These are phyloP conservation scores for Cephus sareptanus DNA, from an alignment of 2,888 invertebrate species.

Conservation along the genomic window DNA sequence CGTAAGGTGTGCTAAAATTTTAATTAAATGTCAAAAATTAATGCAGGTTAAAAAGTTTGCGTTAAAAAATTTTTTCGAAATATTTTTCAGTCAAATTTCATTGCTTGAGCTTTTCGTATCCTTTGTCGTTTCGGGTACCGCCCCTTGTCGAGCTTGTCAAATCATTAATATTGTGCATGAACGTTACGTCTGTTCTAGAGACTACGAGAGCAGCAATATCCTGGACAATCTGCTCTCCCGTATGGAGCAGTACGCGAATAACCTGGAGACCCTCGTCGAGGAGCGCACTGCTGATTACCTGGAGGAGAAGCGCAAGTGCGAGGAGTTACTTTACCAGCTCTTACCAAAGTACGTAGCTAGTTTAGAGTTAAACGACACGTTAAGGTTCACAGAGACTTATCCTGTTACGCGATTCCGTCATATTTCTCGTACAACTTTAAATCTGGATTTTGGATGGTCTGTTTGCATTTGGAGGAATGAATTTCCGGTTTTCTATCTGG, in stretches of 20 bases:
- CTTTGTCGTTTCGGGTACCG: no score
- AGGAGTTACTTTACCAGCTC: constrained; percentile 95
- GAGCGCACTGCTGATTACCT: constrained; percentile 97
- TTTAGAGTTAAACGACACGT: neutral
- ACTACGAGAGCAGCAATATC: constrained; percentile 92
- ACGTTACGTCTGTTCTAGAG: constrained; percentile 68
- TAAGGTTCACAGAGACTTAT: neutral
- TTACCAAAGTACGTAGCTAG: constrained; percentile 83
- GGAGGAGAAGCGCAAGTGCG: constrained; percentile 98
- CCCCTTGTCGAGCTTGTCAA: neutral
- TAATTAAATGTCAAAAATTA: no score
- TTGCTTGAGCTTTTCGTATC: neutral
- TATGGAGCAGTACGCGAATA: constrained; percentile 99
- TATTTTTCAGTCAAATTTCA: no score
- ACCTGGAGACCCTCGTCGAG: constrained; percentile 95
- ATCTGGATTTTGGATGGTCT: neutral
- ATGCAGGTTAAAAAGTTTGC: no score
- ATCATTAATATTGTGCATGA: neutral
- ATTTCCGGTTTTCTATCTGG: no score
- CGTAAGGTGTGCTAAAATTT: no score
- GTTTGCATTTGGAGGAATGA: fast-evolving
- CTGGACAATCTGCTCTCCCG: constrained; percentile 94
- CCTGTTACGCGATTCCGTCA: neutral
- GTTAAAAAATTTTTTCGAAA: no score
- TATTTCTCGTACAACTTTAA: neutral